phyloP scores from a whole-genome alignment of 2,797 vertebrate species.

The Alauda arvensis region DNA sequence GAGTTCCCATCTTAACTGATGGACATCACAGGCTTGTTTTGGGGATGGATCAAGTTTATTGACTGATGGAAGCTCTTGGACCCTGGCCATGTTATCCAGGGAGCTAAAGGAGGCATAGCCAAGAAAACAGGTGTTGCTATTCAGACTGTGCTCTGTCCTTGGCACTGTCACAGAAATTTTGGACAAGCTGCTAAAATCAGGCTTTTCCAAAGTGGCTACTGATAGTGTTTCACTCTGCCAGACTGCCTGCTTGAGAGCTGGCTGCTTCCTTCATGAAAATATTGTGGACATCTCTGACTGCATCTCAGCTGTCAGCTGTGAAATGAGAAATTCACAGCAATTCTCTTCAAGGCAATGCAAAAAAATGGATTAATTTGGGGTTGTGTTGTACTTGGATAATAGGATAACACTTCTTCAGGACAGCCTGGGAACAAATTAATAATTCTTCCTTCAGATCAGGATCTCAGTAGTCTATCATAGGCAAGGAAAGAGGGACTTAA shows the following conservation, averaged over 20 bases:
- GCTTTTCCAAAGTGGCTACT: background rate
- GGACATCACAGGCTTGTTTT: background rate
- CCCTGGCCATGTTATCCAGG: background rate
- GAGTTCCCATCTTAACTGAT: background rate
- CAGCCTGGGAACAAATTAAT: background rate
- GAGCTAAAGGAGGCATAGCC: background rate
- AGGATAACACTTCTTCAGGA: background rate
- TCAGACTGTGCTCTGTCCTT: background rate
- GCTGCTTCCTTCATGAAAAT: conserved; percentile 7
- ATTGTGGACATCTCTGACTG: background rate
- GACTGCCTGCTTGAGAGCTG: background rate
- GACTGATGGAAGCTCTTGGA: background rate
- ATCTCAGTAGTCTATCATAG: background rate
- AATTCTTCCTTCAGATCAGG: background rate
- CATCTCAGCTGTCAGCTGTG: conserved; percentile 1
- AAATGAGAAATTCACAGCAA: background rate
- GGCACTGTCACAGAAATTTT: background rate
- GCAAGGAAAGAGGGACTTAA: background rate
- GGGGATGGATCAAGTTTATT: background rate
- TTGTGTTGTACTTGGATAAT: background rate
- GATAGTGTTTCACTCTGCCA: background rate
- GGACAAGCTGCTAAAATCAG: background rate
- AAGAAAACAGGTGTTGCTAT: background rate
- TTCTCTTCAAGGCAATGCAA: background rate
- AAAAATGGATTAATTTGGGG: background rate